Conservation (phyloP, 2,113 vertebrate genomes). For the Stercorarius parasiticus region DNA sequence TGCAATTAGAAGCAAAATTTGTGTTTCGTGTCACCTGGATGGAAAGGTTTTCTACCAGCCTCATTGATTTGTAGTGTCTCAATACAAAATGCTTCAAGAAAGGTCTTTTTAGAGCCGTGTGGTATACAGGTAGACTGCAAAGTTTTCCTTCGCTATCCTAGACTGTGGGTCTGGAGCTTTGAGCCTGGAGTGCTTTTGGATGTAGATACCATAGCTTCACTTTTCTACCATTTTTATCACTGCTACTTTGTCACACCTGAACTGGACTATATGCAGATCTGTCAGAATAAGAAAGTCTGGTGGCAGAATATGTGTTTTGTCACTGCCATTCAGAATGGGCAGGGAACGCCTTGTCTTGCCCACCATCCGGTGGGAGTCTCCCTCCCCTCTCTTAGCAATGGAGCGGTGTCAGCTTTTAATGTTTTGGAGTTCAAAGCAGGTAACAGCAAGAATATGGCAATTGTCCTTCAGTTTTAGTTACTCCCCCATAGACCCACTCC, state of each 20-base stretch:
- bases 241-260: neutral
- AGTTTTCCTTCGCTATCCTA: neutral
- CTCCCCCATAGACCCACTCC: accelerated
- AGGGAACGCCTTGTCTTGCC: neutral
- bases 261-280: neutral
- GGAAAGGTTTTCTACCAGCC: neutral
- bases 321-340: neutral
- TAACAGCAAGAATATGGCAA: neutral
- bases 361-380: neutral
- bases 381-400: neutral
- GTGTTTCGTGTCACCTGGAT: neutral
- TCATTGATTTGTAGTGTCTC: neutral
- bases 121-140: neutral
- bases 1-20: neutral
- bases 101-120: neutral
- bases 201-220: neutral
- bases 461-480: neutral
- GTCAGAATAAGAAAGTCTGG: neutral
- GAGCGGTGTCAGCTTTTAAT: neutral
- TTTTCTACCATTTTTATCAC: neutral
- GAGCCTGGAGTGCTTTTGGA: neutral
- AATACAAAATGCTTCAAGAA: neutral
- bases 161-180: neutral
- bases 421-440: neutral
- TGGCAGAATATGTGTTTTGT: neutral